Evolutionary conservation across 2,888 invertebrate species (phyloP).

Genomic region (Hylaea fasciaria): DNA sequence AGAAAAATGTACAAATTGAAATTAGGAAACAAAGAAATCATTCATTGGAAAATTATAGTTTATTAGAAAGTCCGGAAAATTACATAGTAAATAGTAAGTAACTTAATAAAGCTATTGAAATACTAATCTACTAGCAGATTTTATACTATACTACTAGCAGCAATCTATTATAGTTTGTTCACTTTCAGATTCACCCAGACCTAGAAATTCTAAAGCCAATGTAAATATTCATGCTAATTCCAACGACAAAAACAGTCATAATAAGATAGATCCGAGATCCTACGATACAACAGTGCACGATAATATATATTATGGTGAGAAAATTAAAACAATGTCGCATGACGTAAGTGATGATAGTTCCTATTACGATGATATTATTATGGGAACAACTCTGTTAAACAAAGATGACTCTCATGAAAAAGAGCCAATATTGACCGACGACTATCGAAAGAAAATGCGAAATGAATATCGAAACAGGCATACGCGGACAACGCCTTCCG

Average conservation of each 20-base stretch:
- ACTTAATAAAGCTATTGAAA: not conserved
- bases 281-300: too few relatives aligned
- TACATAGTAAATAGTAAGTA: conserved; percentile 13
- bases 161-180: too few relatives aligned
- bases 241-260: not conserved
- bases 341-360: too few relatives aligned
- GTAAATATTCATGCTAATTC: not conserved
- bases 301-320: not conserved
- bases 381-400: too few relatives aligned
- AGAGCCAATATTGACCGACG: too few relatives aligned
- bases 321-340: not conserved
- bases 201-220: too few relatives aligned
- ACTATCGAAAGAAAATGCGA: too few relatives aligned
- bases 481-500: too few relatives aligned
- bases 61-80: conserved; percentile 14
- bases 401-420: too few relatives aligned
- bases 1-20: conserved; percentile 14
- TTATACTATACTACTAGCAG: not conserved
- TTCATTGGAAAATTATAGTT: conserved; percentile 6
- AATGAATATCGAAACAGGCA: too few relatives aligned
- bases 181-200: too few relatives aligned
- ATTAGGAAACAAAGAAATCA: conserved; percentile 8
- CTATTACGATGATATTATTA: too few relatives aligned
- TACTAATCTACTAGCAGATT: not conserved
- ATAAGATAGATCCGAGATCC: not conserved